phyloP scores from a whole-genome alignment of 2,113 vertebrate species.

The Ancistrus triradiatus region DNA sequence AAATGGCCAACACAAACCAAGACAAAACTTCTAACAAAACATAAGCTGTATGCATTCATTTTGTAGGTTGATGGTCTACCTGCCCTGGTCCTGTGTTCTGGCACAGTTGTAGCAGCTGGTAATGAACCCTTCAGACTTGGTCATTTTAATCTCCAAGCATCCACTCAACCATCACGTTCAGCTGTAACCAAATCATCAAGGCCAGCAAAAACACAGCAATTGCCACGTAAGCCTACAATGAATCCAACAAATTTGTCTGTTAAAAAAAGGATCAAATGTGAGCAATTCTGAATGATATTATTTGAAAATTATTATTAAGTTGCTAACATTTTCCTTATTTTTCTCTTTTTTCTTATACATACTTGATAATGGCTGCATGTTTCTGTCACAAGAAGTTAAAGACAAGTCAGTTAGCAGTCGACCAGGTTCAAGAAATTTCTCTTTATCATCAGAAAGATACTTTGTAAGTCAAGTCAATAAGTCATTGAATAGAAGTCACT shows the following conservation, averaged over 20 bases:
- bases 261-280: too few relatives aligned
- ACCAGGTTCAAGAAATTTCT: conserved; percentile 75
- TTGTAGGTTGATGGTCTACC: conserved; percentile 81
- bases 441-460: conserved; percentile 77
- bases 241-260: too few relatives aligned
- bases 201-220: conserved; percentile 63
- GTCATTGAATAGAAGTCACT: conserved; percentile 63
- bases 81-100: conserved; percentile 78
- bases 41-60: neutral
- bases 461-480: conserved; percentile 69
- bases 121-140: conserved; percentile 83
- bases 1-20: too few relatives aligned
- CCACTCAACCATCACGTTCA: conserved; percentile 64
- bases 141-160: conserved; percentile 72
- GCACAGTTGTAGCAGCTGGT: conserved; percentile 84
- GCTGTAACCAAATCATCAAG: conserved; percentile 64
- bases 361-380: conserved; percentile 29
- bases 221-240: conserved; percentile 73
- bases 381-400: conserved; percentile 57
- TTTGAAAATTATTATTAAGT: neutral
- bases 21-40: too few relatives aligned
- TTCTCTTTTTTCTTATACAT: neutral
- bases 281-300: neutral
- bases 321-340: neutral
- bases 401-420: conserved; percentile 62